Evolutionary conservation across 1,140 invertebrate species (phyloP).

Genomic region (Dinothrombium tinctorium): DNA sequence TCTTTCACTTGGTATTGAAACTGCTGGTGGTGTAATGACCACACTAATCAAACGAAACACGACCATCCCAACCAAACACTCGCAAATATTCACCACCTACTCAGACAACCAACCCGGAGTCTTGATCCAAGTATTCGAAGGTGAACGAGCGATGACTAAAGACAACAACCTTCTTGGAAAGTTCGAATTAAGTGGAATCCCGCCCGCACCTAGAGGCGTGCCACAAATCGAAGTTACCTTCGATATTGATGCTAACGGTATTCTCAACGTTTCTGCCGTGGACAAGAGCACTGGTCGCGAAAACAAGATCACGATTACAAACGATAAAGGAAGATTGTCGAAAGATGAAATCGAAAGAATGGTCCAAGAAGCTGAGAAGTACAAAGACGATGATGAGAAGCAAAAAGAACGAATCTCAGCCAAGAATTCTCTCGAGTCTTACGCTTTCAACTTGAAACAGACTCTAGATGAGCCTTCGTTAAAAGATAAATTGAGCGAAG

Average conservation of each 20-base stretch:
- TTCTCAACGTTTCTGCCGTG: conserved; percentile 29
- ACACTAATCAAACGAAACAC: conserved; percentile 83
- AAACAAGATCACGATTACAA: conserved; percentile 94
- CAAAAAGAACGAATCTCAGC: conserved; percentile 46
- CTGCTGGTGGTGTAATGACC: conserved; percentile 90
- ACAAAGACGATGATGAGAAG: conserved; percentile 71
- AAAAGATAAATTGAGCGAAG: conserved; percentile 39
- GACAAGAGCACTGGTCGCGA: conserved; percentile 65
- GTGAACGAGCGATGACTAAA: conserved; percentile 34
- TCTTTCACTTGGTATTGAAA: conserved; percentile 84
- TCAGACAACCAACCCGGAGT: conserved; percentile 89
- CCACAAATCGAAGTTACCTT: conserved; percentile 30
- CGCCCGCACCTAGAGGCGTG: conserved; percentile 31
- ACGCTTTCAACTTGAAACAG: conserved; percentile 45
- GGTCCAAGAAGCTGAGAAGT: conserved; percentile 90
- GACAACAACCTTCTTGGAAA: conserved; percentile 33
- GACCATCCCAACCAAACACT: conserved; percentile 84
- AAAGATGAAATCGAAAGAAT: conserved; percentile 94
- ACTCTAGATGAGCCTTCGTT: conserved; percentile 29
- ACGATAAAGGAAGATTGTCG: conserved; percentile 83
- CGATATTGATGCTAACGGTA: conserved; percentile 25
- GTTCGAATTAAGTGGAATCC: conserved; percentile 33
- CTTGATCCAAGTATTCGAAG: conserved; percentile 45
- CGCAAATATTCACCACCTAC: conserved; percentile 87
- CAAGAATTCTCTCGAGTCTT: conserved; percentile 32